These are phyloP conservation scores for Bradypodion pumilum DNA, from an alignment of 2,797 vertebrate species.

Conservation along the genomic window DNA sequence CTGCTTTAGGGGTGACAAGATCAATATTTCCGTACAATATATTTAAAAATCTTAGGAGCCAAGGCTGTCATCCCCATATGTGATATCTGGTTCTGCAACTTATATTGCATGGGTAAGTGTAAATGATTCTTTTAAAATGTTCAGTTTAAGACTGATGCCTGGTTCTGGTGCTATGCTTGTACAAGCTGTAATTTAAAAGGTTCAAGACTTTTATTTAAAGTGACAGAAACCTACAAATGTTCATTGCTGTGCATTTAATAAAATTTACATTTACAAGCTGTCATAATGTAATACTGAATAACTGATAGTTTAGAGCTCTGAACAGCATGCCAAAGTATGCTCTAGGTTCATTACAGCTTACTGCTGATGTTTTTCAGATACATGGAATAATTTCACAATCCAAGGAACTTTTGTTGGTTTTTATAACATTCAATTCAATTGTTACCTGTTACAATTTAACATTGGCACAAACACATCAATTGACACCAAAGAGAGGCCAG, in stretches of 20 bases:
- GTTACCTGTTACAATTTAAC: conserved; percentile 64
- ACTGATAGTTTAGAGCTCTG: conserved; percentile 58
- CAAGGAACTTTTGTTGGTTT: not conserved
- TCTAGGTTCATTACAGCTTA: conserved; percentile 65
- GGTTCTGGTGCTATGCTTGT: conserved; percentile 60
- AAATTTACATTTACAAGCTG: conserved; percentile 79
- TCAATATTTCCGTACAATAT: conserved; percentile 49
- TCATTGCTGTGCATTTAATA: conserved; percentile 76
- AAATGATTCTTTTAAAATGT: conserved; percentile 58
- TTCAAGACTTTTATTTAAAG: conserved; percentile 72
- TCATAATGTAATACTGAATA: conserved; percentile 73
- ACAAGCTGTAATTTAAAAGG: conserved; percentile 74
- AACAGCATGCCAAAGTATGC: conserved; percentile 54
- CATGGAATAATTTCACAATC: conserved; percentile 65
- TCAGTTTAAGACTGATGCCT: conserved; percentile 56
- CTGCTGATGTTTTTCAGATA: conserved; percentile 58
- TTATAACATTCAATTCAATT: conserved; percentile 27
- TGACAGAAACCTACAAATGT: conserved; percentile 78
- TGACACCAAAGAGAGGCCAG: conserved; percentile 58
- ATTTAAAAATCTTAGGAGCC: conserved; percentile 43
- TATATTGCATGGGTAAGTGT: conserved; percentile 62
- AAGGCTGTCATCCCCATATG: conserved; percentile 56
- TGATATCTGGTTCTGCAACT: conserved; percentile 65
- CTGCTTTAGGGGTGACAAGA: conserved; percentile 39
- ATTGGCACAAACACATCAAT: conserved; percentile 54